phyloP scores from a whole-genome alignment of 2,797 vertebrate genomes.

The Fistularia commersonii region DNA sequence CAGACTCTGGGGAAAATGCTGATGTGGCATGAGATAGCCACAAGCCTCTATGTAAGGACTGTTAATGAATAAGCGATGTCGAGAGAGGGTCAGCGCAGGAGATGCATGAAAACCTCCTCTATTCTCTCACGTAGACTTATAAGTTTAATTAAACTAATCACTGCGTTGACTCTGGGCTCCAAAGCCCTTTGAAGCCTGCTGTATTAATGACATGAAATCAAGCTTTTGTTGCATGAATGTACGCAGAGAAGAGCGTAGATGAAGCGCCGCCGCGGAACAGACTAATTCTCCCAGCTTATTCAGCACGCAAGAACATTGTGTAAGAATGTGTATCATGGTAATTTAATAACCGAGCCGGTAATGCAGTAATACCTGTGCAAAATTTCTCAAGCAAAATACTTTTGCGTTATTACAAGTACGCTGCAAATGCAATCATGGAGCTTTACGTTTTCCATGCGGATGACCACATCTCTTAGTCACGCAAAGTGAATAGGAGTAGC shows the following conservation, averaged over 20 bases:
- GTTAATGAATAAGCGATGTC: constrained; percentile 67
- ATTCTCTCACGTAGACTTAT: constrained; percentile 48
- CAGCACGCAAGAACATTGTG: constrained; percentile 24
- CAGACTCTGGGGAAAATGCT: constrained; percentile 45
- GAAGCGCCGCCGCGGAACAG: constrained; percentile 30
- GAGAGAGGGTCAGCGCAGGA: constrained; percentile 43
- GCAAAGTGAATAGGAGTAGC: constrained; percentile 15
- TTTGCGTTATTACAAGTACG: constrained; percentile 14
- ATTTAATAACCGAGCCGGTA: constrained; percentile 47
- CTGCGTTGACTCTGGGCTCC: constrained; percentile 57
- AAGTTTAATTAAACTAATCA: constrained; percentile 76
- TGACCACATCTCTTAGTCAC: constrained; percentile 28
- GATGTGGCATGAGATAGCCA: constrained; percentile 38
- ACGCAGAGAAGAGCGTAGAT: constrained; percentile 40
- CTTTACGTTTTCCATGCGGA: constrained; percentile 42
- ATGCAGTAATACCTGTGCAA: constrained; percentile 15
- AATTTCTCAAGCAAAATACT: constrained; percentile 9
- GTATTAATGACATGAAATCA: constrained; percentile 66
- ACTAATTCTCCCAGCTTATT: constrained; percentile 39
- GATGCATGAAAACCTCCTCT: constrained; percentile 54
- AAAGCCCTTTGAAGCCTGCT: constrained; percentile 61
- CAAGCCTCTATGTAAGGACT: constrained; percentile 27
- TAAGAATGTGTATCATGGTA: constrained; percentile 17
- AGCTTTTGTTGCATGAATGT: constrained; percentile 49
- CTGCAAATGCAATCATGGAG: constrained; percentile 17